These are phyloP conservation scores for Lipotes vexillifer DNA, from an alignment of 2,113 vertebrate species.

Conservation along the genomic window DNA sequence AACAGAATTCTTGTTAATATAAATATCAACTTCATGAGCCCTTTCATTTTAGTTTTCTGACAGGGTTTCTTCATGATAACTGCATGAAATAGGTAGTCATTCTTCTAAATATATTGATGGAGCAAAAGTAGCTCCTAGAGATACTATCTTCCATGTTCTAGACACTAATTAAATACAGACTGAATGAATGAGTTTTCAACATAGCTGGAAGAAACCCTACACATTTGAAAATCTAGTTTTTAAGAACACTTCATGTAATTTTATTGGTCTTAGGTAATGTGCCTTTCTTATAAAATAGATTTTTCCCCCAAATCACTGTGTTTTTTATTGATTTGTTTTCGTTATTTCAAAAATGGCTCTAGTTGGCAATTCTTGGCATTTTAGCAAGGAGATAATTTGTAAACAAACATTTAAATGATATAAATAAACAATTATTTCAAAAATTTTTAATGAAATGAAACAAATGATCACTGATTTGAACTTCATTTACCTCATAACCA, in stretches of 20 bases:
- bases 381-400: conserved; percentile 17
- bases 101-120: conserved; percentile 32
- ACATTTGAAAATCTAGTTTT: neutral
- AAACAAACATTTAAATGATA: neutral
- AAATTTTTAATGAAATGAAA: neutral
- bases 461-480: neutral
- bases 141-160: conserved; percentile 2
- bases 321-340: conserved; percentile 5
- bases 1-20: conserved; percentile 32
- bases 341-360: conserved; percentile 17
- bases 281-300: neutral
- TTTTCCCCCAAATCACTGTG: neutral
- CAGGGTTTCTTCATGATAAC: conserved; percentile 10
- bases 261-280: neutral
- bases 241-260: neutral
- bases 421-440: conserved; percentile 27
- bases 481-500: neutral
- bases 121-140: conserved; percentile 1
- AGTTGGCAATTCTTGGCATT: neutral
- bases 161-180: conserved; percentile 2
- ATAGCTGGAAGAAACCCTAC: neutral
- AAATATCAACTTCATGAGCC: neutral
- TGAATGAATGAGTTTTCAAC: neutral
- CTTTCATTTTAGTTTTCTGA: conserved; percentile 45
- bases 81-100: conserved; percentile 22